phyloP scores from a whole-genome alignment of 2,797 vertebrate genomes.

The Phataginus tricuspis region DNA sequence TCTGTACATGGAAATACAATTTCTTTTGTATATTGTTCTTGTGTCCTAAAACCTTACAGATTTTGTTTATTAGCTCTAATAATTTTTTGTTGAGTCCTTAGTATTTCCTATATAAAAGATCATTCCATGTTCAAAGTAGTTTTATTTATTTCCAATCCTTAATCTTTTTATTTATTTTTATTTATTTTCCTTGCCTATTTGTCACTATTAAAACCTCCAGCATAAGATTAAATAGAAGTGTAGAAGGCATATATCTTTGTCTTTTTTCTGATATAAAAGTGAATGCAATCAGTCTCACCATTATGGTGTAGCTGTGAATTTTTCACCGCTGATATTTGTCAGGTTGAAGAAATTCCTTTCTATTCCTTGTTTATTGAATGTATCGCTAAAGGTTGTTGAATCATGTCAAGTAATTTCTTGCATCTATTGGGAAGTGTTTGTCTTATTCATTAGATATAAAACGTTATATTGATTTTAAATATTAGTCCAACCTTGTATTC shows the following conservation, averaged over 20 bases:
- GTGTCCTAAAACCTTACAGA: neutral
- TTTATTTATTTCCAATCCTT: neutral
- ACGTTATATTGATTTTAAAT: neutral
- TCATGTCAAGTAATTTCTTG: neutral
- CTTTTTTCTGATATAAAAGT: neutral
- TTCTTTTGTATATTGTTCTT: neutral
- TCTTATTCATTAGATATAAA: neutral
- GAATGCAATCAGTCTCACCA: neutral
- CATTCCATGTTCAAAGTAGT: neutral
- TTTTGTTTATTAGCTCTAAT: neutral
- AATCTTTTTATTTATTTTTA: neutral
- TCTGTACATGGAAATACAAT: neutral
- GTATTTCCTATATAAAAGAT: neutral
- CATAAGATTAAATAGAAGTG: neutral
- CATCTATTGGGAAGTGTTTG: neutral
- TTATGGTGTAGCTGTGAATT: neutral
- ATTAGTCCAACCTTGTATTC: neutral
- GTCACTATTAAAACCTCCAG: neutral
- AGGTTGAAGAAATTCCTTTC: neutral
- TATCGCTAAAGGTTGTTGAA: neutral
- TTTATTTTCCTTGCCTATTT: neutral
- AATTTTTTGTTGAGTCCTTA: neutral
- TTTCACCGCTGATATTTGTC: neutral
- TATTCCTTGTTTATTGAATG: neutral
- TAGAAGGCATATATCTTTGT: neutral